Percentiles rank a stretch among this genome's conserved stretches.
phyloP scores from a whole-genome alignment of 2,113 vertebrate genomes.

The Calidris pugnax region DNA sequence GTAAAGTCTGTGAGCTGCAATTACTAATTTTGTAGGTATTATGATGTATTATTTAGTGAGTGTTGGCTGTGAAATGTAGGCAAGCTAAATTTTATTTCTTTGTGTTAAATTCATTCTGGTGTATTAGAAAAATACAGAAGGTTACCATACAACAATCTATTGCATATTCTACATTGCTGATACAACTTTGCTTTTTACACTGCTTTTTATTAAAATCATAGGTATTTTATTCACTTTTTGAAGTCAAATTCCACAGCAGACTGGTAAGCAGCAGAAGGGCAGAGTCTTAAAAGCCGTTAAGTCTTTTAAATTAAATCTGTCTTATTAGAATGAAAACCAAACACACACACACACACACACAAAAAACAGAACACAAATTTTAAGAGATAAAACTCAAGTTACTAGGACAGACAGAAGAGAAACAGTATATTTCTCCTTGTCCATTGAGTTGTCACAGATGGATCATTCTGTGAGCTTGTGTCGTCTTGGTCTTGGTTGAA shows the following conservation, averaged over 20 bases:
- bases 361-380: background rate
- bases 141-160: background rate
- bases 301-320: background rate
- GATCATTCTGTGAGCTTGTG: background rate
- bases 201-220: background rate
- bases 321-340: background rate
- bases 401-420: background rate
- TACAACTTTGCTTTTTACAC: fast-evolving
- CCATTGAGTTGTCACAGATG: background rate
- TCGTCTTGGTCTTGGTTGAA: background rate
- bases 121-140: background rate
- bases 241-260: background rate
- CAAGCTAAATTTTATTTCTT: background rate
- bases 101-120: background rate
- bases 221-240: fast-evolving
- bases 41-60: background rate
- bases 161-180: background rate
- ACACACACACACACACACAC: background rate
- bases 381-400: background rate
- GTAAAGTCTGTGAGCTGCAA: background rate
- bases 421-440: background rate
- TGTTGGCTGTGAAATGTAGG: background rate
- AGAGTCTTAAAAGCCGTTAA: background rate
- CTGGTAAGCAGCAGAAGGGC: background rate
- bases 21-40: conserved; percentile 22